These are phyloP conservation scores for Danaus chrysippus DNA, from an alignment of 2,888 invertebrate genomes.

Conservation along the genomic window DNA sequence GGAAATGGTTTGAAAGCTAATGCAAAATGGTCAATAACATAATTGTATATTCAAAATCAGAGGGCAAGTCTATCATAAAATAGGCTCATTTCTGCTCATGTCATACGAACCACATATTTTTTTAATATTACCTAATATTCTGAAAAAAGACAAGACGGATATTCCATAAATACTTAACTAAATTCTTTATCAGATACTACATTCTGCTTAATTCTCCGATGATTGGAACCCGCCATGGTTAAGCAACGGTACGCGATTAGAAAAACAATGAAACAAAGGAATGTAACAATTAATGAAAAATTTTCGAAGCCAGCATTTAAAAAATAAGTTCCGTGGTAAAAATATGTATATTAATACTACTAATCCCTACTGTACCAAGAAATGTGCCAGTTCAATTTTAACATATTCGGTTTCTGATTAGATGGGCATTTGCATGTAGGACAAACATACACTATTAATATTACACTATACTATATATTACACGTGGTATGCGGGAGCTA, in stretches of 20 bases:
- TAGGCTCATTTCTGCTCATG: background rate
- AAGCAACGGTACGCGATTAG: constrained; percentile 2
- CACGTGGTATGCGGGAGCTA: too few species aligned
- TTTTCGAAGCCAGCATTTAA: background rate
- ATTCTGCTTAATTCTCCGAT: background rate
- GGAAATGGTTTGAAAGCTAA: background rate
- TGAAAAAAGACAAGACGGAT: background rate
- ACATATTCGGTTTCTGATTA: too few species aligned
- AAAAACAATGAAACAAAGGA: too few species aligned
- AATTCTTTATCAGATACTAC: background rate
- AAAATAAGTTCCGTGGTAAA: too few species aligned
- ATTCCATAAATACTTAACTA: background rate
- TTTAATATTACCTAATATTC: background rate
- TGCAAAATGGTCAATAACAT: background rate
- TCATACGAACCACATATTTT: background rate
- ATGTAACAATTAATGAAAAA: constrained; percentile 10
- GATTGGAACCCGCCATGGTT: too few species aligned
- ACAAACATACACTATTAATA: too few species aligned
- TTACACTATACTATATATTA: too few species aligned
- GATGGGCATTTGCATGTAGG: too few species aligned
- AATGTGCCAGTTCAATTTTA: too few species aligned
- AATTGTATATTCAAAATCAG: background rate
- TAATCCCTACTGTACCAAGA: too few species aligned
- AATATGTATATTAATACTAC: too few species aligned
- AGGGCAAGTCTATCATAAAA: background rate